These are phyloP conservation scores for Sitta europaea DNA, from an alignment of 2,113 vertebrate species.

Conservation along the genomic window DNA sequence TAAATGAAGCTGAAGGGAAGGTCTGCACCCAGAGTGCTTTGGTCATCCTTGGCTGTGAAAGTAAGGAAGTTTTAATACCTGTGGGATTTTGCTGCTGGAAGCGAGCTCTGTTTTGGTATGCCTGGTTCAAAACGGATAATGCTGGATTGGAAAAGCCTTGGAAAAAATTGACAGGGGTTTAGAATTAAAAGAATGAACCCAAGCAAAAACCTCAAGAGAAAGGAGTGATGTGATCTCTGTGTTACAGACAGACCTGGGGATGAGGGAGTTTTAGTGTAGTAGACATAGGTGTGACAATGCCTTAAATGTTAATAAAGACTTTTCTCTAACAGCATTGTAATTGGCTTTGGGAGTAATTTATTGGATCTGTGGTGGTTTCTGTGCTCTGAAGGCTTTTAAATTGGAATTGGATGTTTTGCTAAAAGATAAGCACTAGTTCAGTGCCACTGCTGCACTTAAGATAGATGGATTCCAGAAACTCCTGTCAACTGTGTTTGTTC, in stretches of 20 bases:
- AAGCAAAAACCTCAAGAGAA: background rate
- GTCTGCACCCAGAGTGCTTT: background rate
- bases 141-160: background rate
- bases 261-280: background rate
- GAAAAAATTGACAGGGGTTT: background rate
- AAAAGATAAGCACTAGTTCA: background rate
- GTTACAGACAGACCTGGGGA: background rate
- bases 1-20: background rate
- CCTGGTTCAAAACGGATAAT: background rate
- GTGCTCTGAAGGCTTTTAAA: background rate
- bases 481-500: background rate
- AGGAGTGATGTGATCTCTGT: background rate
- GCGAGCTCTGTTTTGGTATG: background rate
- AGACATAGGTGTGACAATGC: background rate
- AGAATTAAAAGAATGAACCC: background rate
- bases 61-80: background rate
- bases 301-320: background rate
- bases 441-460: background rate
- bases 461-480: background rate
- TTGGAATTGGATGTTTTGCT: background rate
- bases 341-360: background rate
- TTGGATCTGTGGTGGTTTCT: background rate
- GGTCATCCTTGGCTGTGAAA: background rate
- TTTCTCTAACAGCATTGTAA: background rate
- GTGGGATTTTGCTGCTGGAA: background rate